Base-by-base conservation (phyloP, 2,113 vertebrate genomes). In the Colaptes auratus region DNA sequence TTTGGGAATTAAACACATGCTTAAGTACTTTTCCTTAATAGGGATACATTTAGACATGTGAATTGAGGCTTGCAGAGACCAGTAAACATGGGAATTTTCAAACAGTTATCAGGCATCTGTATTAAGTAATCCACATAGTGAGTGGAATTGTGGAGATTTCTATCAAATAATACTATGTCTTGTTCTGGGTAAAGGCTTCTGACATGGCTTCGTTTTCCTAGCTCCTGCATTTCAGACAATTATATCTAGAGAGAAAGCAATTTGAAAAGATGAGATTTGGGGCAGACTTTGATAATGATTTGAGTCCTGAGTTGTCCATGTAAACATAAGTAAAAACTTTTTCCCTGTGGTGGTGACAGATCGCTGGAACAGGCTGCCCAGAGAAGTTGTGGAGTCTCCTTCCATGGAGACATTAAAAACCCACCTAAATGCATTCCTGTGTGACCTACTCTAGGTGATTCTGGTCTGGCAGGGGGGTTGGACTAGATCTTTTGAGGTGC, bases 21-120 rank as follows among this genome's bases (percentile, higher is more conserved):
- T 88, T 94, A 94, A 95, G 85, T 94, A 88, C 58, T 95, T 97
- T 95, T 88, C 87, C 80, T 72, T 81, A 78, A 81, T 91, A 69
- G 30, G 64, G 27, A 50, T 75, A 75, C 76, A 66, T 78, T 95
- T 36, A 94, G 82, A 71, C 48, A 42, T n/a, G 28, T 84, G 93
- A 81, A 77, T 20, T 74, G 61, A 77, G 81, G 10, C 79, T 88
- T 75, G 27, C 61, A 74, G 6, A 67, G 82, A n/a, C 82, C 23
- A 50, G 95, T 81, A 91, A 94, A 92, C 35, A 94, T 75, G 55
- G 55, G 80, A 94, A 83, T 90, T 92, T 93, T 90, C 61, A 76
- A 90, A 72, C 19, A 67, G 30, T 88, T 91, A 61, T 95, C 61
- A 89, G 33, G 18, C 9, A 72, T 75, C 70, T 81, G 15, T 80